These are phyloP conservation scores for Otis tarda DNA, from an alignment of 2,113 vertebrate genomes.

Conservation along the genomic window DNA sequence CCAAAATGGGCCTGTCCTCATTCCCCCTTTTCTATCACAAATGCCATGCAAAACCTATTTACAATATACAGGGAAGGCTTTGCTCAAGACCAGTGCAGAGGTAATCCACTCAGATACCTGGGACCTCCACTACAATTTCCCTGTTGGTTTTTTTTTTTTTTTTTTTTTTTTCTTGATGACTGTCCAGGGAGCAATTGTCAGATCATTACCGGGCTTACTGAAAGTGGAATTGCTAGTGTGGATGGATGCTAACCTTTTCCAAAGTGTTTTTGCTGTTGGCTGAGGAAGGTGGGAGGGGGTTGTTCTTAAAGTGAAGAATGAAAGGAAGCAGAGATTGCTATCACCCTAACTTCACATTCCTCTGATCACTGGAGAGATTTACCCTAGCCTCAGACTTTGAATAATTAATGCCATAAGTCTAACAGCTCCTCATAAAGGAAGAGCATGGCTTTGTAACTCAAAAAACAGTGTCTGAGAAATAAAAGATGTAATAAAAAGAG, in stretches of 20 bases:
- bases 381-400: background rate
- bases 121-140: background rate
- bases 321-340: background rate
- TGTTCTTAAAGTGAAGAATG: background rate
- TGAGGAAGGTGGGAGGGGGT: background rate
- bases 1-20: background rate
- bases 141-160: background rate
- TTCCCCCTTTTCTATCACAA: background rate
- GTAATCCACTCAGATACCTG: background rate
- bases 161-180: background rate
- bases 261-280: background rate
- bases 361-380: background rate
- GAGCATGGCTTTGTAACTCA: background rate
- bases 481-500: background rate
- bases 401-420: background rate
- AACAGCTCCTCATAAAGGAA: background rate
- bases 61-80: background rate
- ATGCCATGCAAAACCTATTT: background rate
- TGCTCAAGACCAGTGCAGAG: background rate
- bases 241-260: background rate
- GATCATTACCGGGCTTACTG: background rate
- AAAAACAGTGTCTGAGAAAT: background rate
- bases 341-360: background rate
- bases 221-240: background rate
- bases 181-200: background rate